Percentiles rank a stretch among this genome's conserved stretches.
These are phyloP conservation scores for Amblyteles armatorius DNA, from an alignment of 2,888 invertebrate genomes.

Conservation along the genomic window DNA sequence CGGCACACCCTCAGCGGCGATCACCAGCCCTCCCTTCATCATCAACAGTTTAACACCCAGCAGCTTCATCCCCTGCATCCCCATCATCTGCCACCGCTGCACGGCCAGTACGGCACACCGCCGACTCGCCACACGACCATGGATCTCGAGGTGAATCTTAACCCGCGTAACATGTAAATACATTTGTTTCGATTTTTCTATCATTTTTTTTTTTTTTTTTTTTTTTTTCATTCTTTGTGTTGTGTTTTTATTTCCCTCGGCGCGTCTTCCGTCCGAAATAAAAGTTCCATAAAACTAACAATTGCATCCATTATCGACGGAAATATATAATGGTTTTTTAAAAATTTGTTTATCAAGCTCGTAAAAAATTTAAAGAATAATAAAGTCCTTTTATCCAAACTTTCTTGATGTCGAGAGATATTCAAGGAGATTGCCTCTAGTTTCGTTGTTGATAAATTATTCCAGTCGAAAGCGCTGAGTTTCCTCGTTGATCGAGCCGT, in stretches of 20 bases:
- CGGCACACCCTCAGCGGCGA: slow-evolving; percentile 91
- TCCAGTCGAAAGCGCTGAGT: slow-evolving; percentile 17
- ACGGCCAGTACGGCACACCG: slow-evolving; percentile 86
- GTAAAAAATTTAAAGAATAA: background rate
- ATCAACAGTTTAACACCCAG: slow-evolving; percentile 84
- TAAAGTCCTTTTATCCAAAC: too few relatives aligned
- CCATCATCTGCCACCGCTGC: slow-evolving; percentile 86
- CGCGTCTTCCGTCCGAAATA: too few relatives aligned
- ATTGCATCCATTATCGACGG: too few relatives aligned
- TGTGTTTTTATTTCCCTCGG: slow-evolving; percentile 43
- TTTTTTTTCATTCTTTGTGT: slow-evolving; percentile 24
- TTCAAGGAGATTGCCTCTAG: slow-evolving; percentile 50
- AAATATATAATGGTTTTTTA: background rate
- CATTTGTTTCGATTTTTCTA: slow-evolving; percentile 61
- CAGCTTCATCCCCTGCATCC: slow-evolving; percentile 84
- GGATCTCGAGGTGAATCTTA: slow-evolving; percentile 90
- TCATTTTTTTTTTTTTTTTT: slow-evolving; percentile 30
- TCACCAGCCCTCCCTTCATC: slow-evolving; percentile 89
- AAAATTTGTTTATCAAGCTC: background rate
- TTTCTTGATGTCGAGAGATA: slow-evolving; percentile 32
- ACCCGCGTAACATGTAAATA: slow-evolving; percentile 73
- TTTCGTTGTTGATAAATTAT: slow-evolving; percentile 7
- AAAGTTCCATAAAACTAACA: too few relatives aligned
- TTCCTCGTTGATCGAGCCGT: slow-evolving; percentile 7
- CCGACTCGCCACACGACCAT: slow-evolving; percentile 86